phyloP scores from a whole-genome alignment of 30 jellyfish, hydroid and myxozoan genomes.

The Hydractinia echinata region DNA sequence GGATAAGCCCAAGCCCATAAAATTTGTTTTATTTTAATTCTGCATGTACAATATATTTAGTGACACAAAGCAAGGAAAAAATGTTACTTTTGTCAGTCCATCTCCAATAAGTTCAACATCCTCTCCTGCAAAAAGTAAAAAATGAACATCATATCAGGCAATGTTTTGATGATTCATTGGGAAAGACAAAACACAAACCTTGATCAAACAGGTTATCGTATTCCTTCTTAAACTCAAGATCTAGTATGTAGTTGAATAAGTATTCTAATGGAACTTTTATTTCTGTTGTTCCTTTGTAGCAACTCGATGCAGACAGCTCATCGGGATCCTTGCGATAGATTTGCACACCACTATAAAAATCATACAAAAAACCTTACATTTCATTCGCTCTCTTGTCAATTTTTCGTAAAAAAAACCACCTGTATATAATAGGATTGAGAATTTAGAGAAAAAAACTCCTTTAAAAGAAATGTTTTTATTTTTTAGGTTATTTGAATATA shows the following conservation, averaged over 20 bases:
- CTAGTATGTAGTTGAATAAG: conserved; percentile 50
- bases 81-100: conserved; percentile 34
- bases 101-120: conserved; percentile 33
- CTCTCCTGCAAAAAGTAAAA: conserved; percentile 16
- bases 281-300: conserved; percentile 79
- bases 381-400: no score
- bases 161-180: neutral
- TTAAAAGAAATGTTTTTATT: no score
- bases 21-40: no score
- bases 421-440: no score
- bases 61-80: no score
- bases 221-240: conserved; percentile 63
- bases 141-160: neutral
- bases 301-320: conserved; percentile 59
- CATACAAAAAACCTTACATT: no score
- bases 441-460: no score
- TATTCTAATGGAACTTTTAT: conserved; percentile 66
- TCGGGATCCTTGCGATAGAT: conserved; percentile 69
- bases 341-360: conserved; percentile 55
- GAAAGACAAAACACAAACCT: conserved; percentile 35
- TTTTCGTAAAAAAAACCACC: no score
- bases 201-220: conserved; percentile 72
- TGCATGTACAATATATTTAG: no score
- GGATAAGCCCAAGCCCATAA: no score
- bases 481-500: no score